Conservation (phyloP, 2,797 vertebrate species). For the Gadopsis bispinosus region DNA sequence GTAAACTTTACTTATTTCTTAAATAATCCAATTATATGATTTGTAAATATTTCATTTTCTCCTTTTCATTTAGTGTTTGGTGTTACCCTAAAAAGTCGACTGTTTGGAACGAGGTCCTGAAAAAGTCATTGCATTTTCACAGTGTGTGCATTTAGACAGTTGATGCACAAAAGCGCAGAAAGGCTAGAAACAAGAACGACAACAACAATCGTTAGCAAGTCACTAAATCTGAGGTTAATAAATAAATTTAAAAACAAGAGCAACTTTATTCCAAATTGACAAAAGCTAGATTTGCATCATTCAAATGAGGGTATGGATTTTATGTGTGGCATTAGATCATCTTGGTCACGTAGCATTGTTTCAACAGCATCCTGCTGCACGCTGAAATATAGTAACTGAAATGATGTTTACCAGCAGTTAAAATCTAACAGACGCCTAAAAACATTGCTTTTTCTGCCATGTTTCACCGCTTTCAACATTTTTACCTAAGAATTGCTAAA, state of each 20-base stretch:
- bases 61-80: not conserved
- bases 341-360: not conserved
- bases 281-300: not conserved
- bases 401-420: not conserved
- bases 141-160: slow-evolving; percentile 1
- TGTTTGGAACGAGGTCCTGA: not conserved
- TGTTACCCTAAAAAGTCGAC: not conserved
- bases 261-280: slow-evolving; percentile 3
- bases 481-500: too few species aligned
- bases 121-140: not conserved
- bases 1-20: slow-evolving; percentile 21
- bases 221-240: not conserved
- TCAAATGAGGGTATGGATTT: not conserved
- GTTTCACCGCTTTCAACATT: too few species aligned
- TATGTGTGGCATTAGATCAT: not conserved
- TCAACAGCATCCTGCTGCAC: not conserved
- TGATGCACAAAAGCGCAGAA: not conserved
- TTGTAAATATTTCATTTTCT: slow-evolving; percentile 18
- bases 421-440: too few species aligned
- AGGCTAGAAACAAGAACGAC: not conserved
- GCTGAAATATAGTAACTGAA: not conserved
- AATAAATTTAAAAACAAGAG: not conserved
- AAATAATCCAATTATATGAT: not conserved
- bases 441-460: too few species aligned
- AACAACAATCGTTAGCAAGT: slow-evolving; percentile 2